A percentile compares a stretch with the other conserved stretches of the same genome.
Conservation (phyloP, 1,140 invertebrate genomes). For the Aporrectodea caliginosa region DNA sequence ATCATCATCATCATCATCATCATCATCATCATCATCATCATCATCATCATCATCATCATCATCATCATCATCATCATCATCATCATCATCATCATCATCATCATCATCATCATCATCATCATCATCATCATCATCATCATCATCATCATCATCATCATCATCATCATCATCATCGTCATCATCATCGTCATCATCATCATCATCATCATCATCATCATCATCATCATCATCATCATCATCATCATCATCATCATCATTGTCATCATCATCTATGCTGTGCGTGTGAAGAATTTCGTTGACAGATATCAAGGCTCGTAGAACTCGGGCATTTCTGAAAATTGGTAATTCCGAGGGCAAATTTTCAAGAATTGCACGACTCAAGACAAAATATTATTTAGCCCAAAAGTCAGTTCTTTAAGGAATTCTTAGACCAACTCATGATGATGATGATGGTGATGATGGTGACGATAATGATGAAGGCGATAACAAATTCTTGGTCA, state of each 20-base stretch:
- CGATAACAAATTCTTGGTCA: too few species aligned
- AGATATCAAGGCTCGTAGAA: too few species aligned
- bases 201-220: background rate
- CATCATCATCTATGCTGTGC: too few species aligned
- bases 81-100: background rate
- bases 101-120: slow-evolving; percentile 2
- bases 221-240: background rate
- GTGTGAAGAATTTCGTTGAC: too few species aligned
- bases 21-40: background rate
- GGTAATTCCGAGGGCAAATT: too few species aligned
- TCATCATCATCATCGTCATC: background rate
- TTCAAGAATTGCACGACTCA: too few species aligned
- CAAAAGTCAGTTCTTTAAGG: too few species aligned
- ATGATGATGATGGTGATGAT: too few species aligned
- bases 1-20: background rate
- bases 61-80: background rate
- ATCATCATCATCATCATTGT: background rate
- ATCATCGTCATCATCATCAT: background rate
- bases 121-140: slow-evolving; percentile 3
- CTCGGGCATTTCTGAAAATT: too few species aligned
- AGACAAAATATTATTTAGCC: too few species aligned
- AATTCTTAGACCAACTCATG: too few species aligned
- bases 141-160: slow-evolving; percentile 1
- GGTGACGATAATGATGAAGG: too few species aligned
- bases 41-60: background rate